Conservation (phyloP, 2,888 invertebrate species). For the Ophion obscuratus region DNA sequence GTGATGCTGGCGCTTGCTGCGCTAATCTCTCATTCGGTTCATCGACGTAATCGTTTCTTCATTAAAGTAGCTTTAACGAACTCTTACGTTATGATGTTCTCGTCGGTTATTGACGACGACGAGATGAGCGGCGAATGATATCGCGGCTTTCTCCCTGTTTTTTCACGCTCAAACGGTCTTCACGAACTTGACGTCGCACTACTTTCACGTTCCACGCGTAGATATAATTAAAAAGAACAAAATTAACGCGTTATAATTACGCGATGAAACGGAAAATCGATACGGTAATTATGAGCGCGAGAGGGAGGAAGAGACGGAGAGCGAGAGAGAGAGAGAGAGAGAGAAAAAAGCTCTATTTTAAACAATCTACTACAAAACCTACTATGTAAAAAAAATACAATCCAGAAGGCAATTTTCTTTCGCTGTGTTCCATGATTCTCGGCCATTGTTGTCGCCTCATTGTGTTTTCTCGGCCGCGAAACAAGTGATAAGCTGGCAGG, state of each 20-base stretch:
- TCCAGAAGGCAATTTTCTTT: too few relatives aligned
- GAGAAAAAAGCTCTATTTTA: not conserved
- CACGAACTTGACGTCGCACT: constrained; percentile 14
- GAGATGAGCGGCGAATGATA: constrained; percentile 24
- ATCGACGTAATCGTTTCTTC: constrained; percentile 55
- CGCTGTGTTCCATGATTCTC: too few relatives aligned
- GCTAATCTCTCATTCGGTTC: constrained; percentile 51
- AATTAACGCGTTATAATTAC: constrained; percentile 25
- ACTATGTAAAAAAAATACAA: constrained; percentile 25
- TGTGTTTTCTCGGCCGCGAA: too few relatives aligned
- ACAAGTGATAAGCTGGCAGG: too few relatives aligned
- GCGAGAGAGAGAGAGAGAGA: not conserved
- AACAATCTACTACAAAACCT: not conserved
- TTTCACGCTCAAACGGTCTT: constrained; percentile 21
- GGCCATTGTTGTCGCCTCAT: too few relatives aligned
- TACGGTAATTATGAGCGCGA: constrained; percentile 4
- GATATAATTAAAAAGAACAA: constrained; percentile 21
- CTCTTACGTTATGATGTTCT: constrained; percentile 40
- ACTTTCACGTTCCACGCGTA: not conserved
- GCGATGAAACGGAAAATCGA: not conserved
- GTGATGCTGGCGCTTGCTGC: constrained; percentile 38
- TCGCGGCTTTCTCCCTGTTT: constrained; percentile 10
- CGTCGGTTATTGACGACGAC: constrained; percentile 34
- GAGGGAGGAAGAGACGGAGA: not conserved
- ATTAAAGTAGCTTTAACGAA: constrained; percentile 53